These are phyloP conservation scores for Speoplatyrhinus poulsoni DNA, from an alignment of 2,113 vertebrate species.

Conservation along the genomic window DNA sequence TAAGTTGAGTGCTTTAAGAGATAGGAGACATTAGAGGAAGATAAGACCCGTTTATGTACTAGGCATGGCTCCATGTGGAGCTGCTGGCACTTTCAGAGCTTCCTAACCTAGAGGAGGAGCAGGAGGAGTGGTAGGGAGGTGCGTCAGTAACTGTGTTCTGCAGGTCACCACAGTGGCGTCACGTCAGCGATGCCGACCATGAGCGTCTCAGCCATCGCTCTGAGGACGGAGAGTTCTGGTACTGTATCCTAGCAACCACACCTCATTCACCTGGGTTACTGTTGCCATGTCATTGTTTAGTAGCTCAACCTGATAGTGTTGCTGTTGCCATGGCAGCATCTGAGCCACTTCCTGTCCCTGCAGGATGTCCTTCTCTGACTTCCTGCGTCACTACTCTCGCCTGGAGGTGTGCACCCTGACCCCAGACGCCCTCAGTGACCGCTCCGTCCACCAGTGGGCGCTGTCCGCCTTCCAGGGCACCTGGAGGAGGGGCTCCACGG, in stretches of 20 bases:
- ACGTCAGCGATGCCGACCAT: constrained; percentile 71
- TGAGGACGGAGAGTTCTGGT: constrained; percentile 92
- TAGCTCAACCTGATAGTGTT: neutral
- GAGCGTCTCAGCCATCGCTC: constrained; percentile 75
- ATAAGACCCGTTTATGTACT: no score
- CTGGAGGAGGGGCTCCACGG: constrained; percentile 89
- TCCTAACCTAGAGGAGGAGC: no score
- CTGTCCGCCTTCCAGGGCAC: constrained; percentile 83
- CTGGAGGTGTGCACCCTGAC: constrained; percentile 94
- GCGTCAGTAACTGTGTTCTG: constrained; percentile 55
- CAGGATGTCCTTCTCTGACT: constrained; percentile 90
- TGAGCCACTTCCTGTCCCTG: neutral
- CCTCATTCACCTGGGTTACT: neutral
- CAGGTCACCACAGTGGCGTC: constrained; percentile 74
- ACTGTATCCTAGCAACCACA: constrained; percentile 29
- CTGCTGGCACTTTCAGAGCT: no score
- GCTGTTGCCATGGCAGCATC: neutral
- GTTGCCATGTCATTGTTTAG: neutral
- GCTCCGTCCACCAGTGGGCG: constrained; percentile 83
- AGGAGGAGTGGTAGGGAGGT: neutral
- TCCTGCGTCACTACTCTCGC: constrained; percentile 85
- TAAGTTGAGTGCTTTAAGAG: no score
- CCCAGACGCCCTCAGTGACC: constrained; percentile 82
- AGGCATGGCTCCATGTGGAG: no score
- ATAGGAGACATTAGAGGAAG: no score